phyloP scores from a whole-genome alignment of 1,140 invertebrate species.

The Cydia fagiglandana region DNA sequence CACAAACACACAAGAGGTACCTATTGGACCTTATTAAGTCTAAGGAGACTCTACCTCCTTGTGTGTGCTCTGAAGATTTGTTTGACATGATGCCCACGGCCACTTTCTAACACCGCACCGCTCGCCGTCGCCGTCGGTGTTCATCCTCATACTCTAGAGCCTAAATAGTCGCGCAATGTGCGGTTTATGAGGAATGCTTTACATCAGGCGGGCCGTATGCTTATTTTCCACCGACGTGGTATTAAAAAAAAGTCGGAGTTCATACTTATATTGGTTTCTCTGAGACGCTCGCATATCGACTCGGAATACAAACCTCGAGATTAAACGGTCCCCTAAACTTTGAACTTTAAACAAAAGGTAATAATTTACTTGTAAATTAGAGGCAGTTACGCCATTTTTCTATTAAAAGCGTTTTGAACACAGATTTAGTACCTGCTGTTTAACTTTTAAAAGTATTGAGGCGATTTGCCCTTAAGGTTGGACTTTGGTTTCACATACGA shows the following conservation, averaged over 20 bases:
- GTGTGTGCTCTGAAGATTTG: too few species aligned
- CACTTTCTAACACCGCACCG: too few species aligned
- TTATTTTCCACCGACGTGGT: too few species aligned
- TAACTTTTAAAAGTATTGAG: background rate
- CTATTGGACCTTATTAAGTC: too few species aligned
- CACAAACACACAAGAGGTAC: too few species aligned
- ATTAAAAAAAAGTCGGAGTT: background rate
- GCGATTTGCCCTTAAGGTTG: background rate
- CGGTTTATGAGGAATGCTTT: too few species aligned
- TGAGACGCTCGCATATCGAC: background rate
- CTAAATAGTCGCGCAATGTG: too few species aligned
- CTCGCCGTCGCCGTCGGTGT: too few species aligned
- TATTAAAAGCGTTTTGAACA: background rate
- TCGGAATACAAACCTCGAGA: background rate
- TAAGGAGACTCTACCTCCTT: too few species aligned
- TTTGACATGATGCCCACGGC: too few species aligned
- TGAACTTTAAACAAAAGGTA: background rate
- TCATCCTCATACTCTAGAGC: too few species aligned
- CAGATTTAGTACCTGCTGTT: background rate
- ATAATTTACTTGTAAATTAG: background rate
- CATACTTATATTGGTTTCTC: conserved; percentile 1
- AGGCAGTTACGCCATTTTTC: background rate
- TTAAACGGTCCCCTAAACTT: background rate
- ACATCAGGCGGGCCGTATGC: too few species aligned
- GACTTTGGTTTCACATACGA: background rate